Evolutionary conservation across 1,140 invertebrate genomes (phyloP), one percentile per base, ranked within the genome.

Genomic region (Lepidurus packardi): DNA sequence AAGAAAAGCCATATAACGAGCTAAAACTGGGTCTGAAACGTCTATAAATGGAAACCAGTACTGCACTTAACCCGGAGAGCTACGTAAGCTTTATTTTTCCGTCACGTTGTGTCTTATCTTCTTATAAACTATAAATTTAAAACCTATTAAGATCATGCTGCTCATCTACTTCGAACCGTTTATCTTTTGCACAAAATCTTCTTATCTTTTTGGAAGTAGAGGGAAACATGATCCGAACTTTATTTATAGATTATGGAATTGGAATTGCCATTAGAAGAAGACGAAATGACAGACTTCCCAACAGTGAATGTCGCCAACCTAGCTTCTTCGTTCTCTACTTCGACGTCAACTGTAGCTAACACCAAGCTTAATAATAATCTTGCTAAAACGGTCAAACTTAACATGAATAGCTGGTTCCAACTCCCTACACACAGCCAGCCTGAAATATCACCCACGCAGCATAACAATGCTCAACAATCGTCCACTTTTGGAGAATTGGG

Each of bases 401-500:
- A 65, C 53, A 21, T 65, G 16, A 65, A 16, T 65, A 21, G 53
- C 53, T 65, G 53, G 53, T 65, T 65, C 21, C 53, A 65, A 21
- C 53, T 65, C 13, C 53, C 53, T 7, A 65, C 53, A 5, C 53
- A 65, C 21, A 13, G 21, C 21, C 53, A 65, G 53, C 7, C 53
- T 65, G 53, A 65, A 65, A 65, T 21, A 7, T n/a, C 21, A 13
- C 1, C 21, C 16, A 65, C 53, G 13, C 53, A 65, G 43, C 75
- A 77, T 16, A 77, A 10, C 41, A 77, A 45, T 47, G 43, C 25
- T 43, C 43, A 43, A 11, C 75, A 77, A 43, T 77, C 75, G 16
- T 74, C 74, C 24, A 78, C 65, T 74, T 75, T 91, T 81, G 88
- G 91, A 78, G 92, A 95, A 85, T 85, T 95, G 78, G 94, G 94